Conservation (phyloP, 1,140 invertebrate species). For the Tenebrio molitor region DNA sequence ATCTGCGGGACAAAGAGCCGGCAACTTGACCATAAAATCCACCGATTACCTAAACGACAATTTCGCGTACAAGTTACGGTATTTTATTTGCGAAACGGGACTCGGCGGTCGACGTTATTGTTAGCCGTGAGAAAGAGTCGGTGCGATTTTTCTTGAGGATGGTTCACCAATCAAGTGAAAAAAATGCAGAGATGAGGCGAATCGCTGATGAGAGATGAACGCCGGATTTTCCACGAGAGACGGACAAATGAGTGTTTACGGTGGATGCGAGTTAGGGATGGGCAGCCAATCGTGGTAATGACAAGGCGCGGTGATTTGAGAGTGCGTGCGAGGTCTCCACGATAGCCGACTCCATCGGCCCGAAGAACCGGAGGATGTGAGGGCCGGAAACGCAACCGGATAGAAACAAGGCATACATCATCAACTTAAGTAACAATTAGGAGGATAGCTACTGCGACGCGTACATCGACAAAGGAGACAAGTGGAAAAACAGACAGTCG, state of each 20-base stretch:
- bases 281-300: slow-evolving; percentile 50
- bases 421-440: slow-evolving; percentile 29
- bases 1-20: background rate
- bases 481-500: no score
- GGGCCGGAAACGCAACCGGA: slow-evolving; percentile 44
- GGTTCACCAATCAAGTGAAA: no score
- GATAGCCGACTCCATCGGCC: slow-evolving; percentile 40
- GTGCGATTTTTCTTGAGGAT: slow-evolving; percentile 18
- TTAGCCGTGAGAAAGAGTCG: slow-evolving; percentile 31
- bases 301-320: slow-evolving; percentile 45
- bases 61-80: slow-evolving; percentile 24
- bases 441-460: background rate
- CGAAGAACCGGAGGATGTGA: slow-evolving; percentile 51
- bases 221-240: slow-evolving; percentile 3
- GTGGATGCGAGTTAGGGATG: slow-evolving; percentile 45
- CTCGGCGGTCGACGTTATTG: slow-evolving; percentile 30
- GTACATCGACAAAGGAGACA: no score
- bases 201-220: slow-evolving; percentile 30
- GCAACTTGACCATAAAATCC: background rate
- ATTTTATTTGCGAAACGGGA: slow-evolving; percentile 30
- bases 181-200: no score
- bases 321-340: slow-evolving; percentile 41
- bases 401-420: slow-evolving; percentile 38
- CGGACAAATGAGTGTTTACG: slow-evolving; percentile 37
- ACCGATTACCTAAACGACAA: slow-evolving; percentile 15